phyloP scores from a whole-genome alignment of 2,888 invertebrate genomes.

The Argyra leucocephala region DNA sequence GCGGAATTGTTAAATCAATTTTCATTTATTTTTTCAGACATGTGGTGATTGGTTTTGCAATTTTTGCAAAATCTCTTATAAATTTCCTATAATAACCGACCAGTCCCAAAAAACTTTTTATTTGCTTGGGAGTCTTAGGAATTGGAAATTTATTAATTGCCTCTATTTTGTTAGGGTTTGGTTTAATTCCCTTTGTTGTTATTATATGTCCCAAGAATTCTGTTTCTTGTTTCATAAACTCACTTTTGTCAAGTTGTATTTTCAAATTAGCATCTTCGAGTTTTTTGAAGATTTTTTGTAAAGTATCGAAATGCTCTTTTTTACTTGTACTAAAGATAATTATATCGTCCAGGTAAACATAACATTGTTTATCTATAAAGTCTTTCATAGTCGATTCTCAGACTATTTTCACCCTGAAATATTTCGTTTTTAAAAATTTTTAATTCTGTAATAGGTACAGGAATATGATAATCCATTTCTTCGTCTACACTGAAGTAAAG shows the following conservation, averaged over 20 bases:
- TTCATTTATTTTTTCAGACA: conserved; percentile 11
- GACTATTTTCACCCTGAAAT: no score
- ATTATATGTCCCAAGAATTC: conserved; percentile 27
- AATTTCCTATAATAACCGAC: conserved; percentile 24
- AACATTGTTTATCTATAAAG: conserved; percentile 25
- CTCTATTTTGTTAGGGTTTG: conserved; percentile 28
- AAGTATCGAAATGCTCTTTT: conserved; percentile 26
- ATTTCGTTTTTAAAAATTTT: no score
- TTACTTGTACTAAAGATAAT: no score
- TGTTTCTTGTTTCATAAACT: conserved; percentile 10
- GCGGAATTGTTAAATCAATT: conserved; percentile 10
- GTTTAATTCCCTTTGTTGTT: conserved; percentile 26
- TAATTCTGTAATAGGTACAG: not conserved
- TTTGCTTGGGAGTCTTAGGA: conserved; percentile 25
- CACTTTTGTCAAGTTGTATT: no score
- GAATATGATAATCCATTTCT: conserved; percentile 5
- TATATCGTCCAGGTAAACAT: conserved; percentile 34
- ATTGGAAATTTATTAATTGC: conserved; percentile 22
- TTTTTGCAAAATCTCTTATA: not conserved
- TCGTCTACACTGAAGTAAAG: conserved; percentile 9
- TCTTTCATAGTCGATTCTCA: not conserved
- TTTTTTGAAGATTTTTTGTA: conserved; percentile 24
- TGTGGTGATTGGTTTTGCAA: conserved; percentile 2
- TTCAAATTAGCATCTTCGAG: conserved; percentile 13
- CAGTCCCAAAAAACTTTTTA: conserved; percentile 27